Evolutionary conservation across 2,113 vertebrate species (phyloP), one percentile per base, ranked within the genome.

Genomic region (Sminthopsis crassicaudata): DNA sequence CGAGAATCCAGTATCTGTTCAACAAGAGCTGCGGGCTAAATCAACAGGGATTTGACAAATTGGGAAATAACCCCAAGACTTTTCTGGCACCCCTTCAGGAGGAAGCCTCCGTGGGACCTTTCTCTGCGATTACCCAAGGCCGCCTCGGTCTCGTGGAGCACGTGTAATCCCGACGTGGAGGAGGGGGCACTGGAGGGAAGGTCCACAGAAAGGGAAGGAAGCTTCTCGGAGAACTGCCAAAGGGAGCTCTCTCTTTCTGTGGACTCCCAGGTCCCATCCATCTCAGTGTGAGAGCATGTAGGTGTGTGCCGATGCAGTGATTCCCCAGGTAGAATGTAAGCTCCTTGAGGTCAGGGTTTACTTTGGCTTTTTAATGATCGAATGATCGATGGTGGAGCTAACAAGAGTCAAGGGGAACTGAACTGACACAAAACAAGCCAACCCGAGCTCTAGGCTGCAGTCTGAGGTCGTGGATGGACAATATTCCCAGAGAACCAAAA

Each of bases 1-100:
- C 14, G 91, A 92, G 46, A 94, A 93, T 76, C 50, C 36, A 92
- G 22, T 46, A 84, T 96, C 93, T 96, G 36, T 91, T 95, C 42
- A 3, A 16, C 89, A 94, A 53, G 50, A 14, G 88, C 46, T 11
- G 89, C 76, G 60, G 50, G 30, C 90, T 94, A 95, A 96, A 55
- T 53, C 92, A 91, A 76, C 67, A 42, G n/a, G 2, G 19, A 76
- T 42, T 42, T 76, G 19, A 76, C 67, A 76, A 76, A 76, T 42
- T 76, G 67, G 19, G 67, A 76, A 76, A 76, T 36, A 76, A 76
- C 36, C 67, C 36, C 67, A n/a, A 76, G 67, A 22, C 67, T 42
- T 16, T 42, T 16, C n/a, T 76, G 67, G 67, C 67, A 76, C 16
- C 67, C 42, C 9, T 76, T 76, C 36, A 76, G 16, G 16, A 76